These are phyloP conservation scores for Azorinus chamasolen DNA, from an alignment of 2,888 invertebrate genomes.

Conservation along the genomic window DNA sequence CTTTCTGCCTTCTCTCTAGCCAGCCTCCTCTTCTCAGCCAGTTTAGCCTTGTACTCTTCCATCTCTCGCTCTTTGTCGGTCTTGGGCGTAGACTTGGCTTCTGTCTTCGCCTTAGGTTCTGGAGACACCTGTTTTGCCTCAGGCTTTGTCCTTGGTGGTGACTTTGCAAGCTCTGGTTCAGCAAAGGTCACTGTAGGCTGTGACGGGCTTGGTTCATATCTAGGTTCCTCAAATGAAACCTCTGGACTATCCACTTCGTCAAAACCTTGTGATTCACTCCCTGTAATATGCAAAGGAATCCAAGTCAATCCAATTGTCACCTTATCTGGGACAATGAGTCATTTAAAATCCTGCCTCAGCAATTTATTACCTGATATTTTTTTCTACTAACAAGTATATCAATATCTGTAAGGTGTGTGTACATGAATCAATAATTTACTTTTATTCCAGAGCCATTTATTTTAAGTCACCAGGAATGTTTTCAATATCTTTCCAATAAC, in stretches of 20 bases:
- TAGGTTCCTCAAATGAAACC: slow-evolving; percentile 6
- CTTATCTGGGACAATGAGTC: too few relatives aligned
- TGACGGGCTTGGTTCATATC: slow-evolving; percentile 10
- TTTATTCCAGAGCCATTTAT: too few relatives aligned
- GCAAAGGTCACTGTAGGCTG: slow-evolving; percentile 23
- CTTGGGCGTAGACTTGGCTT: slow-evolving; percentile 50
- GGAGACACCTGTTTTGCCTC: slow-evolving; percentile 48
- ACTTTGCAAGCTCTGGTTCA: slow-evolving; percentile 30
- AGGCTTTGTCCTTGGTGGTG: slow-evolving; percentile 12
- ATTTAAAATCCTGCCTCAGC: too few relatives aligned
- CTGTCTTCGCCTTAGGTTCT: slow-evolving; percentile 39
- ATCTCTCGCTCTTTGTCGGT: slow-evolving; percentile 73
- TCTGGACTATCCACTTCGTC: background rate
- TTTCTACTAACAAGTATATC: too few relatives aligned
- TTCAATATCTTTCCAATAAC: background rate
- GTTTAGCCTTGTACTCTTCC: slow-evolving; percentile 96
- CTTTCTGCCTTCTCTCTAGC: slow-evolving; percentile 97
- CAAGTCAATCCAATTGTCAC: too few relatives aligned
- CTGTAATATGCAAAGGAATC: background rate
- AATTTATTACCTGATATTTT: too few relatives aligned
- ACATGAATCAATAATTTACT: too few relatives aligned
- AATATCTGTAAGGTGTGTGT: too few relatives aligned
- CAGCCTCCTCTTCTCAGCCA: slow-evolving; percentile 95
- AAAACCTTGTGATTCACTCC: background rate
- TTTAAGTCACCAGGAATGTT: too few relatives aligned